These are phyloP conservation scores for Sarcophaga variegata DNA, from an alignment of 2,888 invertebrate species.

Conservation along the genomic window DNA sequence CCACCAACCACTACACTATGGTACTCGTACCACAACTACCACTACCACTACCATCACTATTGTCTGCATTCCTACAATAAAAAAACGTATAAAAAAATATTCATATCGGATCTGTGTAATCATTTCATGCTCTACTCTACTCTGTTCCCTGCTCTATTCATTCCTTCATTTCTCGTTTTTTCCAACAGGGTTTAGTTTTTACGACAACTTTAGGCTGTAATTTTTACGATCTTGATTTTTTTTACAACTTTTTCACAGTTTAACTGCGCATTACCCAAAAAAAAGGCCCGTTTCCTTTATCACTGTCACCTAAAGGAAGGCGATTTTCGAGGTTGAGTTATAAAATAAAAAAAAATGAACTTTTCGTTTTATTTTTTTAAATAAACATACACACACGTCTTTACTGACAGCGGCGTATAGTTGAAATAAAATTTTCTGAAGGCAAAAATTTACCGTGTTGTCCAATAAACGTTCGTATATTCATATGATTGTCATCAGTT, in stretches of 20 bases:
- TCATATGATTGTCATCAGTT: conserved; percentile 52
- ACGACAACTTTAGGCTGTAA: conserved; percentile 57
- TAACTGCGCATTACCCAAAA: conserved; percentile 52
- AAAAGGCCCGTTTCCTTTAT: conserved; percentile 24
- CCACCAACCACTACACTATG: neutral
- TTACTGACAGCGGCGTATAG: neutral
- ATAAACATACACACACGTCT: too few relatives aligned
- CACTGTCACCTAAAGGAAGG: conserved; percentile 41
- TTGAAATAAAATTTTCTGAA: conserved; percentile 6
- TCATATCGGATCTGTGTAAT: conserved; percentile 28
- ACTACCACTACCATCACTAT: conserved; percentile 9
- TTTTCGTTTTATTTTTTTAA: too few relatives aligned
- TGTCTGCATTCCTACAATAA: neutral
- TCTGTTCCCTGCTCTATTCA: neutral
- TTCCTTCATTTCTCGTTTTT: neutral
- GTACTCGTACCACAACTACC: neutral
- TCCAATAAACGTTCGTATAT: conserved; percentile 29
- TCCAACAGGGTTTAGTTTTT: conserved; percentile 54
- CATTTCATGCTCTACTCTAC: conserved; percentile 32
- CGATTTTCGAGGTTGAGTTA: conserved; percentile 10
- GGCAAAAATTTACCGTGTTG: conserved; percentile 2
- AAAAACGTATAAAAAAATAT: conserved; percentile 5
- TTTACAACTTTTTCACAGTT: conserved; percentile 63
- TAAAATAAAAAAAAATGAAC: conserved; percentile 6
- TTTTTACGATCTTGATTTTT: conserved; percentile 60